Base-by-base conservation (phyloP, 2,113 vertebrate species). In the Candoia aspera region DNA sequence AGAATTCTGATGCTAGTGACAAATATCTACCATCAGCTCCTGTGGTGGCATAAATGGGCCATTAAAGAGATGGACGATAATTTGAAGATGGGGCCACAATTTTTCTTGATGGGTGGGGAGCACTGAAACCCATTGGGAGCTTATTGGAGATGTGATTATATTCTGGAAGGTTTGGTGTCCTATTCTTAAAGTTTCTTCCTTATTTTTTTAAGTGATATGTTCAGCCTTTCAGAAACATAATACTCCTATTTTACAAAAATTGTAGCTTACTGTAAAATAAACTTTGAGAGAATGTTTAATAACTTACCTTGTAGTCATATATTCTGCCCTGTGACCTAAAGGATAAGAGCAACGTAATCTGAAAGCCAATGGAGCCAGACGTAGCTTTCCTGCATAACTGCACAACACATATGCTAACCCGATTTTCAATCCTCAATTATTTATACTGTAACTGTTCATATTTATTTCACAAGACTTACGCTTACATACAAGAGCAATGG, bases 281-380 rank as follows among this genome's bases (percentile, higher is more conserved):
- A 46, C 64, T 3, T 94, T 87, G 62, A 85, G 54, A 94, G 93
- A 95, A 8, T 19, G 94, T 85, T 64, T 94, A 93, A 23, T 37
- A 73, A 93, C 94, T 97, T 99, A 99, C 99, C 99, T 99, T 96
- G 99, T 99, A 93, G 99, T 99, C 98, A 99, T 99, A 96, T 99
- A 99, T 95, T 99, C 99, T 94, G 98, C 98, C 97, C 98, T 98
- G 96, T 99, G 98, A 97, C 99, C 99, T 99, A 96, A n/a, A 96
- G 94, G 96, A 95, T 3, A 96, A 21, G 5, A 94, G 95, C 95
- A 93, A 12, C 92, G 93, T 42, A 21, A 94, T 83, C 93, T 95
- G 42, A 64, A 92, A 5, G 60, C 12, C 21, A 93, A 93, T 83
- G 15, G 86, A 92, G 60, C 84, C 53, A 88, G 12, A 88, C 84